A percentile compares a stretch with the other conserved stretches of the same genome.
phyloP scores from a whole-genome alignment of 2,113 vertebrate species.

The Etheostoma spectabile region DNA sequence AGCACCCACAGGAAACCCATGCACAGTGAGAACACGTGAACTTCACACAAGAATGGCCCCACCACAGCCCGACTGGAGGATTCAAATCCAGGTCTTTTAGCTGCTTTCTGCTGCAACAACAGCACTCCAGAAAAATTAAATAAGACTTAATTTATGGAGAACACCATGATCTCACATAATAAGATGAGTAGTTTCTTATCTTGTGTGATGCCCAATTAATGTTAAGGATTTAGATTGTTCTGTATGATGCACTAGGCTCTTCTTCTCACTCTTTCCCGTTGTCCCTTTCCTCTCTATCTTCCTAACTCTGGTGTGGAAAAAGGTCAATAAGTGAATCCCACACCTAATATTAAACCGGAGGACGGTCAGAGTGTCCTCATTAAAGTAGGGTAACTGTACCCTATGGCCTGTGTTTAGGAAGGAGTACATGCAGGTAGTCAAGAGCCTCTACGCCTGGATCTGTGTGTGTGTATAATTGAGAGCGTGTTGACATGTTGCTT shows the following conservation, averaged over 20 bases:
- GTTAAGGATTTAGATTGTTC: not conserved
- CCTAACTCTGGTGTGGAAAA: not conserved
- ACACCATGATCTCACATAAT: not conserved
- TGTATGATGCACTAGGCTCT: not conserved
- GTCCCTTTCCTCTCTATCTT: not conserved
- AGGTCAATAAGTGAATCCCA: not conserved
- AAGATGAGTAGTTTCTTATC: not conserved
- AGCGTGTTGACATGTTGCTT: not conserved
- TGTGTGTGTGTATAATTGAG: not conserved
- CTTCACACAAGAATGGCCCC: too few relatives aligned
- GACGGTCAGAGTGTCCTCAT: not conserved
- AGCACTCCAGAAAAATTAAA: too few relatives aligned
- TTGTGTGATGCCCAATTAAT: not conserved
- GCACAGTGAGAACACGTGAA: too few relatives aligned
- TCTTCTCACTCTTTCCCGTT: not conserved
- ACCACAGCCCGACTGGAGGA: too few relatives aligned
- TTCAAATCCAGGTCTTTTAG: too few relatives aligned
- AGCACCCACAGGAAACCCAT: too few relatives aligned
- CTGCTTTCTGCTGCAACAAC: too few relatives aligned
- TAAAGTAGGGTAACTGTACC: not conserved
- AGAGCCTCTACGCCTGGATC: constrained; percentile 5
- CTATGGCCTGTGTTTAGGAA: constrained; percentile 2
- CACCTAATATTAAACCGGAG: not conserved
- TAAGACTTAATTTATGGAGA: not conserved
- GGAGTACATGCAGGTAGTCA: not conserved